These are phyloP conservation scores for Paradoxurus hermaphroditus DNA, from an alignment of 2,113 vertebrate genomes.

Conservation along the genomic window DNA sequence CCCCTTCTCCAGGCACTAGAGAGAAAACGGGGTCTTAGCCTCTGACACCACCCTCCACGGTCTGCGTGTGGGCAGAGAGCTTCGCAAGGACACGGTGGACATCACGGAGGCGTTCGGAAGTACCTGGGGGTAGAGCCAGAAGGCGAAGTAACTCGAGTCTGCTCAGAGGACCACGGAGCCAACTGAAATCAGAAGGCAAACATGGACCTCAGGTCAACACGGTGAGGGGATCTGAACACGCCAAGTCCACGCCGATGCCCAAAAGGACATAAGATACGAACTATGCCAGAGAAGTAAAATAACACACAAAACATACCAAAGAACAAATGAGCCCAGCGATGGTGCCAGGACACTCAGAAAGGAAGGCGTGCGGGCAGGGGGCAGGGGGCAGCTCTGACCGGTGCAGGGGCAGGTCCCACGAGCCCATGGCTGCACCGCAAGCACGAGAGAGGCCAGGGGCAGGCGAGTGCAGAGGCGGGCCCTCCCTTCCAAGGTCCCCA, in stretches of 20 bases:
- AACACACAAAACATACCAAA: background rate
- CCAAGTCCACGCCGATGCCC: background rate
- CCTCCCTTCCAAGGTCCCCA: background rate
- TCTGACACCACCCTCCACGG: background rate
- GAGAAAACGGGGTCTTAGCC: background rate
- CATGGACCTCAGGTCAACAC: too few species aligned
- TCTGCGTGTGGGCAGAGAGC: background rate
- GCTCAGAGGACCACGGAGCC: background rate
- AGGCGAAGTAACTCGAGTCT: background rate
- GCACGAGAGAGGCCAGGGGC: background rate
- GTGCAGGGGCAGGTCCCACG: too few species aligned
- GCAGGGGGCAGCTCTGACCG: background rate
- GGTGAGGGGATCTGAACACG: too few species aligned
- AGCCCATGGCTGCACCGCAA: background rate
- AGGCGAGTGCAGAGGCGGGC: background rate
- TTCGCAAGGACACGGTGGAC: background rate
- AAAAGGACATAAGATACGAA: background rate
- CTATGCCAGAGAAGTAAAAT: background rate
- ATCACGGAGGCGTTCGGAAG: background rate
- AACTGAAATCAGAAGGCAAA: background rate
- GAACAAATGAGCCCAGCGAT: background rate
- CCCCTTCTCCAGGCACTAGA: background rate
- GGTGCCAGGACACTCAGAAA: background rate
- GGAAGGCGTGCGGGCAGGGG: fast-evolving
- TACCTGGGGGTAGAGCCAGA: background rate